phyloP scores from a whole-genome alignment of 1,140 invertebrate genomes.

The Drosophila obscura region DNA sequence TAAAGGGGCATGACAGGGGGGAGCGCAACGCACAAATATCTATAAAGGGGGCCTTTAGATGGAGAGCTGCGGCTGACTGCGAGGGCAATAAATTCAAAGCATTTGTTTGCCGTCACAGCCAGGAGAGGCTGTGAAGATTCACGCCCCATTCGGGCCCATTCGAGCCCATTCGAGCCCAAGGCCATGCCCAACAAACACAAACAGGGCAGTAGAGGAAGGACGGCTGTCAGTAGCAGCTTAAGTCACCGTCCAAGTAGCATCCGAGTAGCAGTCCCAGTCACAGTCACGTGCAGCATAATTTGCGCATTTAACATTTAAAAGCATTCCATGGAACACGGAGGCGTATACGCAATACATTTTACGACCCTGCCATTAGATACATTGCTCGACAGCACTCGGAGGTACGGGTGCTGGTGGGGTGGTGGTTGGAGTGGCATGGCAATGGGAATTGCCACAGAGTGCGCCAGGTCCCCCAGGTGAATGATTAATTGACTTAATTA shows the following conservation, averaged over 20 bases:
- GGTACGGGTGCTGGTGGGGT: neutral
- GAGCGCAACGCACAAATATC: too few relatives aligned
- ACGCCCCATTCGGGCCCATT: constrained; percentile 40
- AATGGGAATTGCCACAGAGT: constrained; percentile 16
- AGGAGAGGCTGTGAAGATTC: constrained; percentile 65
- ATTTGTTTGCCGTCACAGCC: constrained; percentile 78
- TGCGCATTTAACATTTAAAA: constrained; percentile 79
- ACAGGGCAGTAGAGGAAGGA: too few relatives aligned
- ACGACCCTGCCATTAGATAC: constrained; percentile 76
- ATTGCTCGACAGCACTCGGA: constrained; percentile 38
- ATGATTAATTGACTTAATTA: constrained; percentile 82
- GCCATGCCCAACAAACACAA: constrained; percentile 28
- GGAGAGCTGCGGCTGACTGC: constrained; percentile 46
- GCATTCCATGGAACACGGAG: constrained; percentile 68
- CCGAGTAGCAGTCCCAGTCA: constrained; percentile 43
- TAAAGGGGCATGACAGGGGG: neutral
- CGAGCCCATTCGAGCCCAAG: constrained; percentile 26
- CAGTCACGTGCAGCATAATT: constrained; percentile 75
- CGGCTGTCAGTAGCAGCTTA: neutral
- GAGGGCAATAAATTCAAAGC: constrained; percentile 78
- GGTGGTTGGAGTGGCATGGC: neutral
- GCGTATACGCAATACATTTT: constrained; percentile 81
- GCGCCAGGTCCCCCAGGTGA: constrained; percentile 49
- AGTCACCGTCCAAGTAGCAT: constrained; percentile 18
- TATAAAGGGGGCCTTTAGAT: constrained; percentile 3